A percentile compares a stretch with the other conserved stretches of the same genome.
These are phyloP conservation scores for Fragum whitleyi DNA, from an alignment of 2,888 invertebrate genomes.

Conservation along the genomic window DNA sequence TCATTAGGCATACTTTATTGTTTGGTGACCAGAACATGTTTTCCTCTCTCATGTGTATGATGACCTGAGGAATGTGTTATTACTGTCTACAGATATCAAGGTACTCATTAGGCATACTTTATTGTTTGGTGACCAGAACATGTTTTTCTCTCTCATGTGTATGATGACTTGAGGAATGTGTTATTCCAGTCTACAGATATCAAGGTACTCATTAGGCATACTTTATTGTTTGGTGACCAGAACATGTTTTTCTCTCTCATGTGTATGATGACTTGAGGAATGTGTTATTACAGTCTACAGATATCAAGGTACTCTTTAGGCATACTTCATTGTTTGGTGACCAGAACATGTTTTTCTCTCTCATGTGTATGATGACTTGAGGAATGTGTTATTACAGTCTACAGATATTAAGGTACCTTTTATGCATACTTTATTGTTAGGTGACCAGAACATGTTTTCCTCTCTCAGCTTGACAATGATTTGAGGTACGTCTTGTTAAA, in stretches of 20 bases:
- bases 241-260: slow-evolving; percentile 94
- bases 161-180: slow-evolving; percentile 91
- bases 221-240: slow-evolving; percentile 92
- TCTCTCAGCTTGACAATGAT: no score
- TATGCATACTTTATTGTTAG: no score
- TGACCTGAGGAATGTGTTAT: slow-evolving; percentile 90
- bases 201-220: no score
- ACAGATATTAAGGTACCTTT: slow-evolving; percentile 89
- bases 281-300: slow-evolving; percentile 91
- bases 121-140: slow-evolving; percentile 95
- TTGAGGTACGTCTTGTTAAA: no score
- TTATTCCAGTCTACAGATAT: slow-evolving; percentile 90
- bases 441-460: no score
- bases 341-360: slow-evolving; percentile 95
- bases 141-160: slow-evolving; percentile 93
- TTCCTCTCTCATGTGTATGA: slow-evolving; percentile 93
- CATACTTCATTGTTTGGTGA: no score
- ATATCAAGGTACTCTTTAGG: slow-evolving; percentile 89
- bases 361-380: slow-evolving; percentile 91
- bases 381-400: slow-evolving; percentile 91
- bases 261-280: slow-evolving; percentile 92
- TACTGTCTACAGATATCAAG: slow-evolving; percentile 90
- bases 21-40: slow-evolving; percentile 95
- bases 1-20: no score
- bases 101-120: no score